These are phyloP conservation scores for Allobates femoralis DNA, from an alignment of 2,797 vertebrate species.

Conservation along the genomic window DNA sequence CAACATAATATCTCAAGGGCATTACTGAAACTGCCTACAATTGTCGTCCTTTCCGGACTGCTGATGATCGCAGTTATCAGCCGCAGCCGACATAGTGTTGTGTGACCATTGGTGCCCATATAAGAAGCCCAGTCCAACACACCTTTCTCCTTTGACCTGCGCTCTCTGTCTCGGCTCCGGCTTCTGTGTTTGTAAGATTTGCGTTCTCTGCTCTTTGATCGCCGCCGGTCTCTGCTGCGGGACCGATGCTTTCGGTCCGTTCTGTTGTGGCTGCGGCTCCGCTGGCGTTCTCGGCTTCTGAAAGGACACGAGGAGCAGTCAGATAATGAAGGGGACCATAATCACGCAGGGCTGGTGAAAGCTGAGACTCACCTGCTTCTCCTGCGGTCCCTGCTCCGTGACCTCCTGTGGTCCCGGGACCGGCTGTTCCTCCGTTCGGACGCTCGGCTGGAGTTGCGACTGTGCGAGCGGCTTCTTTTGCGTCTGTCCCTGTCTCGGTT, in stretches of 20 bases:
- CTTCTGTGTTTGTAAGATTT: conserved; percentile 92
- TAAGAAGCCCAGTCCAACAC: conserved; percentile 56
- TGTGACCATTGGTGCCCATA: too few species aligned
- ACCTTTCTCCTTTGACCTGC: conserved; percentile 97
- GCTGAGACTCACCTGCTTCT: conserved; percentile 84
- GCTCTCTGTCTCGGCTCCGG: conserved; percentile 90
- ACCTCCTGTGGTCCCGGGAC: conserved; percentile 91
- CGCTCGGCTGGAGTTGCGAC: conserved; percentile 90
- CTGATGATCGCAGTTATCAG: too few species aligned
- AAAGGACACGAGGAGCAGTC: conserved; percentile 10
- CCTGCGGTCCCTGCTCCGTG: conserved; percentile 92
- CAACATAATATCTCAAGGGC: too few species aligned
- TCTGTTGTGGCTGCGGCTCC: conserved; percentile 89
- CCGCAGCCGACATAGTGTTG: too few species aligned
- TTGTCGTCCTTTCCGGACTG: too few species aligned
- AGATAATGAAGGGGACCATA: not conserved
- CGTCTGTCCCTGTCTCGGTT: conserved; percentile 83
- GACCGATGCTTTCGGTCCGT: conserved; percentile 93
- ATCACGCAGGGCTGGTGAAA: too few species aligned
- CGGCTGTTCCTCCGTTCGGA: conserved; percentile 92
- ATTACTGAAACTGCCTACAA: too few species aligned
- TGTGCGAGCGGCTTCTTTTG: conserved; percentile 91
- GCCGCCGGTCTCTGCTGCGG: conserved; percentile 89
- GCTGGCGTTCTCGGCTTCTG: conserved; percentile 83
- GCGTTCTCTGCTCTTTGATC: conserved; percentile 93